Percentiles rank a stretch among this genome's conserved stretches.
Evolutionary conservation across 2,797 vertebrate species (phyloP).

Genomic region (Helostoma temminkii): DNA sequence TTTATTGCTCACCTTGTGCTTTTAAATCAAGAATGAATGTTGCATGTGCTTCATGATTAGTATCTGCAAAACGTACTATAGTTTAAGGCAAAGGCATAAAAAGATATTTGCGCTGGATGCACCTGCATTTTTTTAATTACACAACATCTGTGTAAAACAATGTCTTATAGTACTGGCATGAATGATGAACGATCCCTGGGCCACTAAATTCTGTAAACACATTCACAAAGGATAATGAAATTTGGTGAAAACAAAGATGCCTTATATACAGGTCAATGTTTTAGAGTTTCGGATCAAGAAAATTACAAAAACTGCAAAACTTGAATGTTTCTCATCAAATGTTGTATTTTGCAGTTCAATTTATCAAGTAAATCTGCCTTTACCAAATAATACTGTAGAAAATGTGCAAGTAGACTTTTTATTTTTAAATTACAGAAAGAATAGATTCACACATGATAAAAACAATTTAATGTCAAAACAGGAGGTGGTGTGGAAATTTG

Average conservation of each 20-base stretch:
- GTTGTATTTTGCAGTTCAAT: background rate
- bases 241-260: conserved; percentile 25
- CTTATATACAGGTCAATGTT: conserved; percentile 24
- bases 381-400: background rate
- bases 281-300: background rate
- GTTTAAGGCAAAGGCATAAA: conserved; percentile 26
- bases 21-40: conserved; percentile 63
- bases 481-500: background rate
- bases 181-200: conserved; percentile 36
- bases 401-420: background rate
- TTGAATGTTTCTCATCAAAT: background rate
- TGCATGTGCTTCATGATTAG: conserved; percentile 52
- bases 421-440: background rate
- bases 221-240: conserved; percentile 29
- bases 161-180: conserved; percentile 10
- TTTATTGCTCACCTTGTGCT: conserved; percentile 67
- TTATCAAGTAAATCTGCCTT: background rate
- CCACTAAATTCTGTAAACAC: conserved; percentile 1
- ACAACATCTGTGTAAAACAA: conserved; percentile 29
- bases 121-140: conserved; percentile 51
- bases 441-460: background rate
- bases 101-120: conserved; percentile 37
- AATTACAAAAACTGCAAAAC: background rate
- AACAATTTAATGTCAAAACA: background rate
- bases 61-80: conserved; percentile 31